Base-by-base conservation (phyloP, 2,888 invertebrate genomes). In the Coremacera marginata region DNA sequence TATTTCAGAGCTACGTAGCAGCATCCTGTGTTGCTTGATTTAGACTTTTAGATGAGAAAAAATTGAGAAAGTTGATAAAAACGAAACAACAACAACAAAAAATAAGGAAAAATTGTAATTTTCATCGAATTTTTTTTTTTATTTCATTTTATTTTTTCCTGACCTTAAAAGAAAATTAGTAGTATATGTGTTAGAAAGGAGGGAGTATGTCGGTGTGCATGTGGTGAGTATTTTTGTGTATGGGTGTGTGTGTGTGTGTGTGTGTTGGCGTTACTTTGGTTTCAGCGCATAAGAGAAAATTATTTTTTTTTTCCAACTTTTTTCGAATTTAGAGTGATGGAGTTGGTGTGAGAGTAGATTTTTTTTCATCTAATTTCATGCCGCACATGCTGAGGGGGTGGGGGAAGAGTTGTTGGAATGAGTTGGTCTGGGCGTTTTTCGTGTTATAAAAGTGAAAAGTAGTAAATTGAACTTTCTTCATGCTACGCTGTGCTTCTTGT, bases 21-120 rank as follows among this genome's bases (percentile, higher is more conserved):
- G 75, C 81, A 73, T 65, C 34, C 70, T 49, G 62, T 4, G 71
- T 71, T 71, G 75, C 77, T 72, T 76, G 74, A 74, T 76, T 78
- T 77, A 84, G 84, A 84, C 71, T 79, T 77, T 81, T 82, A 84
- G 83, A 86, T 80, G 84, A 79, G 79, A 22, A 67, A 60, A 60
- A 73, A 62, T 73, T 49, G 63, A 73, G 62, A 73, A 73, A 73
- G 60, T 73, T 73, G 44, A 62, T 49, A 27, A 74, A 34, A 55
- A 63, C 8, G 60, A 82, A 82, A 81, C 81, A 79, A 79, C 82
- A 85, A 70, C 44, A 27, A 73, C 51, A 62, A 82, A 82, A 83
- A 84, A 85, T 82, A 82, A 83, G 82, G 81, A 83, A 86, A 84
- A 87, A 88, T 87, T 87, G 88, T 87, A 87, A 87, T 87, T 87